These are phyloP conservation scores for Creontiades dilutus DNA, from an alignment of 2,888 invertebrate species.

Conservation along the genomic window DNA sequence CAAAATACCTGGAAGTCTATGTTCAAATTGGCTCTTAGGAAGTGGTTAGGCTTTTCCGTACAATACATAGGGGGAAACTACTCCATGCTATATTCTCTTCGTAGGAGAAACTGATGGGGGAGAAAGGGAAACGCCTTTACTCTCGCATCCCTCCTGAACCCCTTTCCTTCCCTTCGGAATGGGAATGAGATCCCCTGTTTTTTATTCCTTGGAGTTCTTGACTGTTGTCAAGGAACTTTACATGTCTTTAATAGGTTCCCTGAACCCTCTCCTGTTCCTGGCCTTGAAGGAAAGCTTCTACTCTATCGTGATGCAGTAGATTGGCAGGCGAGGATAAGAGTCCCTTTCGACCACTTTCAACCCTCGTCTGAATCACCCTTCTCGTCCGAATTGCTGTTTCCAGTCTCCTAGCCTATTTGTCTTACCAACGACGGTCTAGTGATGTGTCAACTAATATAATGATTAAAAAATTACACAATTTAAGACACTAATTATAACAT, in stretches of 20 bases:
- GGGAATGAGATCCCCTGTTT: conserved; percentile 59
- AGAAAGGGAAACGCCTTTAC: conserved; percentile 16
- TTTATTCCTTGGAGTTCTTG: conserved; percentile 64
- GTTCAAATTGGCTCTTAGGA: no score
- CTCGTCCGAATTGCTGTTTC: background rate
- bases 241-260: conserved; percentile 63
- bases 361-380: conserved; percentile 23
- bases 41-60: background rate
- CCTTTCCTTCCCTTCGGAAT: conserved; percentile 37
- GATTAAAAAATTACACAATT: no score
- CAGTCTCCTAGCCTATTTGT: background rate
- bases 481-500: no score
- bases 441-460: no score
- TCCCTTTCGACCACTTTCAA: conserved; percentile 9
- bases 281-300: conserved; percentile 47
- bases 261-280: background rate
- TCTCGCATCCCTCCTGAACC: background rate
- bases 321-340: conserved; percentile 54
- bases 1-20: no score
- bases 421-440: no score
- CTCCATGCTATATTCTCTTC: background rate
- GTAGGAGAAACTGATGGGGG: conserved; percentile 30
- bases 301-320: conserved; percentile 58
- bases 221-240: conserved; percentile 66
- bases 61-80: background rate